A percentile compares a stretch with the other conserved stretches of the same genome.
phyloP scores from a whole-genome alignment of 2,888 invertebrate species.

The Caenorhabditis drosophilae region DNA sequence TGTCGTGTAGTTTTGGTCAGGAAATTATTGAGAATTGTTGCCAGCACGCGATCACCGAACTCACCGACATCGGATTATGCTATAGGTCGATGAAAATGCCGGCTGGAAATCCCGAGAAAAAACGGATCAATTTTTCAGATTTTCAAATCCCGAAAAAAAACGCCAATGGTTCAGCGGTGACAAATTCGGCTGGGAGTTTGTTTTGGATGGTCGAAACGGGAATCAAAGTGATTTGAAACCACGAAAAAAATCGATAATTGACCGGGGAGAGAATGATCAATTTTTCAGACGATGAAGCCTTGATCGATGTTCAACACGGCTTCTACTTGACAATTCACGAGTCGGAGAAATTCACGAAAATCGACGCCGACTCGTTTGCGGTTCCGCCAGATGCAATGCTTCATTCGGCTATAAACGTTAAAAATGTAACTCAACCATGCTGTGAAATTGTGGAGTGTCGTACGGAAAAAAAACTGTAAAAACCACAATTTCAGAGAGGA shows the following conservation, averaged over 20 bases:
- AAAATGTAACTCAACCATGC: slow-evolving; percentile 50
- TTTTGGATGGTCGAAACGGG: slow-evolving; percentile 31
- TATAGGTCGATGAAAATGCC: slow-evolving; percentile 15
- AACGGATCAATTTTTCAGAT: slow-evolving; percentile 18
- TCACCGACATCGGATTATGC: slow-evolving; percentile 51
- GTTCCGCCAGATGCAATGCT: slow-evolving; percentile 43
- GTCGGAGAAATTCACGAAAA: slow-evolving; percentile 25
- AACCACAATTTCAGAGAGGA: too few relatives aligned
- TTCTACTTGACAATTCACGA: slow-evolving; percentile 46
- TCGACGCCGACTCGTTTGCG: slow-evolving; percentile 35
- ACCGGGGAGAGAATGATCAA: too few relatives aligned
- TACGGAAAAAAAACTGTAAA: too few relatives aligned
- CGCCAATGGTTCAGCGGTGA: slow-evolving; percentile 50
- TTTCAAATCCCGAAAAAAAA: slow-evolving; percentile 26
- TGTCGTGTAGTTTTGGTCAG: slow-evolving; percentile 48
- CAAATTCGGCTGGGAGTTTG: slow-evolving; percentile 49
- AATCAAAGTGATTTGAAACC: slow-evolving; percentile 11
- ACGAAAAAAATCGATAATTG: too few relatives aligned
- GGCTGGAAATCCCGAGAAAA: background rate
- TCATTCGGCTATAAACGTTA: slow-evolving; percentile 44
- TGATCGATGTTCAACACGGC: too few relatives aligned
- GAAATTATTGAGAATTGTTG: slow-evolving; percentile 43
- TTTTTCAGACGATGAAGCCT: too few relatives aligned
- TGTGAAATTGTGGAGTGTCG: too few relatives aligned
- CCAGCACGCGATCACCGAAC: slow-evolving; percentile 14